Percentiles rank a stretch among this genome's conserved stretches.
phyloP scores from a whole-genome alignment of 2,888 invertebrate genomes.

The Himalopsyche kuldschensis region DNA sequence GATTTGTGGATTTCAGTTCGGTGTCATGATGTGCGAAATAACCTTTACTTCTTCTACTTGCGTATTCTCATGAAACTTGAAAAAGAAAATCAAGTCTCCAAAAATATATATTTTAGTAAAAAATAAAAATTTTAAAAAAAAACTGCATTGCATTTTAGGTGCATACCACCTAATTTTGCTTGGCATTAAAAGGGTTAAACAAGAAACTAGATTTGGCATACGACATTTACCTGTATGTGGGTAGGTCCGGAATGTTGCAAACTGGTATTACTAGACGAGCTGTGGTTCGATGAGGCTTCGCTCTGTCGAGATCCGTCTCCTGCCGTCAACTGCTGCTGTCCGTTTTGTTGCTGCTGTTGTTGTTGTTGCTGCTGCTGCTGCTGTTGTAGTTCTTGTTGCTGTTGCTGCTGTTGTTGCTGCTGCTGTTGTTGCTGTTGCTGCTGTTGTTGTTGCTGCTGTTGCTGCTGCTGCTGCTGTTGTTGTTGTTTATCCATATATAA shows the following conservation, averaged over 20 bases:
- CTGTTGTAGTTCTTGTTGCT: constrained; percentile 53
- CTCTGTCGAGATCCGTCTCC: constrained; percentile 34
- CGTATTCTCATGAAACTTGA: no score
- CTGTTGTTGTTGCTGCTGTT: constrained; percentile 40
- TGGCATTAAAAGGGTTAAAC: no score
- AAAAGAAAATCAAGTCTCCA: no score
- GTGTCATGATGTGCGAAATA: no score
- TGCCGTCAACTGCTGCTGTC: constrained; percentile 42
- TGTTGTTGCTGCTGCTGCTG: constrained; percentile 32
- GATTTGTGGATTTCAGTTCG: no score
- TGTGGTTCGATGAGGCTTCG: constrained; percentile 31
- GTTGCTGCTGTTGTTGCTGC: constrained; percentile 48
- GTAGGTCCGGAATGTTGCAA: constrained; percentile 35
- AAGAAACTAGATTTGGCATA: not conserved
- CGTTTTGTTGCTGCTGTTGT: constrained; percentile 44
- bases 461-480: constrained; percentile 50
- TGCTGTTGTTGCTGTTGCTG: constrained; percentile 40
- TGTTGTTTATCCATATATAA: constrained; percentile 46
- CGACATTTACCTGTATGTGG: constrained; percentile 32
- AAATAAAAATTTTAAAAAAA: no score
- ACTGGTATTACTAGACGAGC: constrained; percentile 28
- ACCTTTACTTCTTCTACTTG: no score
- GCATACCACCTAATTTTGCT: no score
- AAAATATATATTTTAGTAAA: no score
- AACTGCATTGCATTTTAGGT: no score